A percentile compares a stretch with the other conserved stretches of the same genome.
Conservation (phyloP, 2,797 vertebrate genomes). For the Dromococcyx pavoninus region DNA sequence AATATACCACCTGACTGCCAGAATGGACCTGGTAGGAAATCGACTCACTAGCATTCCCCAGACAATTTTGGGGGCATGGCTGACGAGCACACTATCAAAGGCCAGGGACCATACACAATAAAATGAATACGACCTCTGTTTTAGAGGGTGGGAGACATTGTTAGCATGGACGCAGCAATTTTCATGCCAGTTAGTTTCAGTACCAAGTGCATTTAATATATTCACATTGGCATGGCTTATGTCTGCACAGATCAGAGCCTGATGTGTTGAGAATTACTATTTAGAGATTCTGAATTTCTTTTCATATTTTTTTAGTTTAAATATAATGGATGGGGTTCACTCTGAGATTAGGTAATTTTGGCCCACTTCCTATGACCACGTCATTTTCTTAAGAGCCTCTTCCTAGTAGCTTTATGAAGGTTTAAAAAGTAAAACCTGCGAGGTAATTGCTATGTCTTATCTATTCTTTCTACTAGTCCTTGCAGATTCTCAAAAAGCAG, state of each 20-base stretch:
- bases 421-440: neutral
- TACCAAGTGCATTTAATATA: neutral
- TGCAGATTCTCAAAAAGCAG: neutral
- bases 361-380: neutral
- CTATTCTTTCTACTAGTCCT: neutral
- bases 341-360: neutral
- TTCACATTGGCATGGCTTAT: neutral
- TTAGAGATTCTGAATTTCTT: neutral
- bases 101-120: too few relatives aligned
- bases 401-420: neutral
- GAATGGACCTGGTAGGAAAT: neutral
- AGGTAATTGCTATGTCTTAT: neutral
- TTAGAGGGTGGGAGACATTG: neutral
- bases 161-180: neutral
- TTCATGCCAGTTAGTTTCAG: neutral
- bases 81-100: neutral
- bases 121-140: neutral
- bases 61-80: too few relatives aligned
- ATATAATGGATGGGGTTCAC: neutral
- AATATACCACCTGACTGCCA: neutral
- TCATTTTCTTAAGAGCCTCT: neutral
- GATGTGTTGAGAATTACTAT: neutral
- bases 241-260: neutral
- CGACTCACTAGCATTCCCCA: neutral
- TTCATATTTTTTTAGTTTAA: neutral